Evolutionary conservation across 2,888 invertebrate species (phyloP), one percentile per base, ranked within the genome.

Genomic region (Lordiphosa andalusiaca): DNA sequence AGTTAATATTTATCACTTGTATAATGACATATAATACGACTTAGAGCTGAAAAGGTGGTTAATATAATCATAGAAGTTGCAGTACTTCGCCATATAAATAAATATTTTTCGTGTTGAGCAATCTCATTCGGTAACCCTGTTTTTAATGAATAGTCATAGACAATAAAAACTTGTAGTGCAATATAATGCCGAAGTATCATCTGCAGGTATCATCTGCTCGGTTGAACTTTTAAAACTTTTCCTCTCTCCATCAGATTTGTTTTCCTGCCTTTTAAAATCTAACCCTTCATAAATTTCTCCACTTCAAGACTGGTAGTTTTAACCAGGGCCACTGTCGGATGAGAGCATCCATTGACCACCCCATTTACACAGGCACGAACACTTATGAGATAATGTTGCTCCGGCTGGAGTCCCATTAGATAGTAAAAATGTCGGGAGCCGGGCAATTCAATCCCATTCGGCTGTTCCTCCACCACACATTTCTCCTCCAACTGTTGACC

Each of bases 291-390:
- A 6, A 71, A 50, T 9, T 74, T 36, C 30, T 84, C 83, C 30
- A 76, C 48, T 5, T 51, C 42, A 2, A 42, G 1, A 23, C 66
- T 73, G 12, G 76, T 60, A 25, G 74, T 74, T 53, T 70, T 76
- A 35, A 76, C 59, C 0, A 85, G 51, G 0, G 84, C 73, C 25
- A 83, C 69, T 0, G 73, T 67, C 1, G 85, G 87, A 0, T 60
- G 65, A n/a, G 88, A 88, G 39, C 89, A 88, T 0, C 83, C 84
- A 51, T 87, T 87, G 23, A 60, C 7, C 30, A 89, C 51, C 2
- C 56, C 71, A 0, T 67, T 62, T 0, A 82, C 84, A 61, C 88
- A 89, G 2, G 89, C 89, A 0, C 84, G 76, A 0, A 89, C 54
- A n/a, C 74, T 69, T 6, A 89, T 66, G 6, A 72, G 72, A 67